These are phyloP conservation scores for Phaetusa simplex DNA, from an alignment of 2,113 vertebrate genomes.

Conservation along the genomic window DNA sequence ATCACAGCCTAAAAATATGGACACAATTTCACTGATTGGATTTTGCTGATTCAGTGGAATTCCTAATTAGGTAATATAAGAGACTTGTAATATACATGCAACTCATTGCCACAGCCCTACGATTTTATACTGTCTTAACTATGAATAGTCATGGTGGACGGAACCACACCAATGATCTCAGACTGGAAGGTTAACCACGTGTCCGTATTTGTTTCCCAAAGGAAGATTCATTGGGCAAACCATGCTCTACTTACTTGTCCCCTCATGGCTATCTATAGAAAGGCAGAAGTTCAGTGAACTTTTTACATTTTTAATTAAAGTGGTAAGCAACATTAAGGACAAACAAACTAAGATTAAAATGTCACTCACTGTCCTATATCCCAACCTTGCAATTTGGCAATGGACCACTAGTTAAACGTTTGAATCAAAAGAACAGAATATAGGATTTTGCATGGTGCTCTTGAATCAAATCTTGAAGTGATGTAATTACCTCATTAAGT, in stretches of 20 bases:
- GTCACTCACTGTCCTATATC: not conserved
- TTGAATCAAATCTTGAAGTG: not conserved
- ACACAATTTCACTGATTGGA: not conserved
- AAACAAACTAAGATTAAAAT: not conserved
- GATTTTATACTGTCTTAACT: not conserved
- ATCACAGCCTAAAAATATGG: constrained; percentile 83
- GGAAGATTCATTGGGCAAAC: not conserved
- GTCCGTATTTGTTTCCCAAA: not conserved
- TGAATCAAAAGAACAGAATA: not conserved
- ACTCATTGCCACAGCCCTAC: not conserved
- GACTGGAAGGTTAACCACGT: not conserved
- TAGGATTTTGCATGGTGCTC: not conserved
- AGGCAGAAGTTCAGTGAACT: not conserved
- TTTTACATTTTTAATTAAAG: not conserved
- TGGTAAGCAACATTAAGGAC: not conserved
- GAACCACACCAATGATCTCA: not conserved
- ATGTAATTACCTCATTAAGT: not conserved
- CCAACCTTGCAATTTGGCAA: not conserved
- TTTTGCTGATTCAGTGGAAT: not conserved
- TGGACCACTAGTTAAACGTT: not conserved
- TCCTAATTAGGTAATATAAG: not conserved
- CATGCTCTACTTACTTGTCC: not conserved
- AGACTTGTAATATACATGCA: not conserved
- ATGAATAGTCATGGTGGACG: fast-evolving
- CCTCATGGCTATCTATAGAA: not conserved